Percentiles rank a stretch among this genome's conserved stretches.
Conservation (phyloP, 1,140 invertebrate genomes). For the Trichogramma pretiosum region DNA sequence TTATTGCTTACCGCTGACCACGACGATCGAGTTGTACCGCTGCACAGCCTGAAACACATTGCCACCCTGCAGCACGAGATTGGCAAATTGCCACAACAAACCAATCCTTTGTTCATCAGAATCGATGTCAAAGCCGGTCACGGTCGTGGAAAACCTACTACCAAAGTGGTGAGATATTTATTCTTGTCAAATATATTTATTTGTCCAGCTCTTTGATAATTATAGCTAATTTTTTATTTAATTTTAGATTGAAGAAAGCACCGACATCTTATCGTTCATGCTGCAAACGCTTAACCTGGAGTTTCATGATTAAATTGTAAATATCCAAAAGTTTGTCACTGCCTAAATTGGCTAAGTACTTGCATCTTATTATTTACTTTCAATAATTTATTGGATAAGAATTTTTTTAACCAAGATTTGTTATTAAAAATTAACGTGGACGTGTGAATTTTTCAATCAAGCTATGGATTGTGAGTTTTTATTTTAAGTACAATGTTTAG, state of each 20-base stretch:
- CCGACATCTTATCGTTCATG: slow-evolving; percentile 81
- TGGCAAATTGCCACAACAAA: slow-evolving; percentile 56
- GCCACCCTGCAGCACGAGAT: slow-evolving; percentile 79
- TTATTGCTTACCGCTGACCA: slow-evolving; percentile 92
- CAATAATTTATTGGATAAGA: too few species aligned
- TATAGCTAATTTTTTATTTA: slow-evolving; percentile 7
- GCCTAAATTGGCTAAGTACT: too few species aligned
- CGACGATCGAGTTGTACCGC: slow-evolving; percentile 92
- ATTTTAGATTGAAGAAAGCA: slow-evolving; percentile 79
- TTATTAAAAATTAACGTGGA: too few species aligned
- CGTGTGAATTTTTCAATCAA: too few species aligned
- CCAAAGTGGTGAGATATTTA: slow-evolving; percentile 65
- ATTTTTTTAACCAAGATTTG: too few species aligned
- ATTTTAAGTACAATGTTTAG: too few species aligned
- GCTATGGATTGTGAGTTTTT: too few species aligned
- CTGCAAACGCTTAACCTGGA: slow-evolving; percentile 64
- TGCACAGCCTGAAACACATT: slow-evolving; percentile 92
- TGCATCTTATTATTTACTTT: too few species aligned
- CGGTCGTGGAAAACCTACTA: slow-evolving; percentile 91
- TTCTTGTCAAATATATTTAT: slow-evolving; percentile 2
- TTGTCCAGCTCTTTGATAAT: slow-evolving; percentile 11
- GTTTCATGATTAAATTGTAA: slow-evolving; percentile 41
- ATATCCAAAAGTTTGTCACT: too few species aligned
- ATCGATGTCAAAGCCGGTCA: slow-evolving; percentile 95
- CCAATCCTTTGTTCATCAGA: slow-evolving; percentile 79